Evolutionary conservation across 2,113 vertebrate species (phyloP).

Genomic region (Zapus hudsonius): DNA sequence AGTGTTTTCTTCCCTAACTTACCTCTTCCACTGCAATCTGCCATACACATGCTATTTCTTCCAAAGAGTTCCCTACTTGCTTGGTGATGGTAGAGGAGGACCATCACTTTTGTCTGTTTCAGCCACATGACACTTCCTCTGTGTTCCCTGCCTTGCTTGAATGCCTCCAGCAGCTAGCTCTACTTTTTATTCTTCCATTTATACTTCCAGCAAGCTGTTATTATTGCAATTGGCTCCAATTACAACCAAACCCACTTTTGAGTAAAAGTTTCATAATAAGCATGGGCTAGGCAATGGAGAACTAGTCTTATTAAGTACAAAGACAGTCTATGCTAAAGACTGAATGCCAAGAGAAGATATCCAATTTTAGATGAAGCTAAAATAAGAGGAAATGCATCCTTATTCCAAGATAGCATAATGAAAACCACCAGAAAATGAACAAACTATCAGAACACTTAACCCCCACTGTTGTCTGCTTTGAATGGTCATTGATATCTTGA

Average conservation of each 20-base stretch:
- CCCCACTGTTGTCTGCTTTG: constrained; percentile 19
- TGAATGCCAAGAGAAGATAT: background rate
- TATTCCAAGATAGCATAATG: background rate
- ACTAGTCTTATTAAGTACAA: background rate
- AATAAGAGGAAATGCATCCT: background rate
- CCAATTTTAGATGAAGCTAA: background rate
- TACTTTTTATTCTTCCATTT: background rate
- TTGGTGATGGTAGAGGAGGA: background rate
- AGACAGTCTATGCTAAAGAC: background rate
- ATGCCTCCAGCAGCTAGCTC: background rate
- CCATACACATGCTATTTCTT: background rate
- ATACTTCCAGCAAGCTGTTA: background rate
- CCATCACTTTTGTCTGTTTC: background rate
- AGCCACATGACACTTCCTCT: background rate
- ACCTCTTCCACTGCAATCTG: background rate
- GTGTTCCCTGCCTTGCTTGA: background rate
- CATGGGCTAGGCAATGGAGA: background rate
- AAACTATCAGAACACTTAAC: background rate
- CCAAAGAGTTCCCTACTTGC: background rate
- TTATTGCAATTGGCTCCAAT: background rate
- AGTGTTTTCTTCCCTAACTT: background rate
- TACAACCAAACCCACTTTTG: background rate
- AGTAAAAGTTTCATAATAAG: background rate
- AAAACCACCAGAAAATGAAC: background rate
- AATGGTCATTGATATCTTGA: background rate